These are phyloP conservation scores for Conus canariensis DNA, from an alignment of 2,888 invertebrate genomes.

Conservation along the genomic window DNA sequence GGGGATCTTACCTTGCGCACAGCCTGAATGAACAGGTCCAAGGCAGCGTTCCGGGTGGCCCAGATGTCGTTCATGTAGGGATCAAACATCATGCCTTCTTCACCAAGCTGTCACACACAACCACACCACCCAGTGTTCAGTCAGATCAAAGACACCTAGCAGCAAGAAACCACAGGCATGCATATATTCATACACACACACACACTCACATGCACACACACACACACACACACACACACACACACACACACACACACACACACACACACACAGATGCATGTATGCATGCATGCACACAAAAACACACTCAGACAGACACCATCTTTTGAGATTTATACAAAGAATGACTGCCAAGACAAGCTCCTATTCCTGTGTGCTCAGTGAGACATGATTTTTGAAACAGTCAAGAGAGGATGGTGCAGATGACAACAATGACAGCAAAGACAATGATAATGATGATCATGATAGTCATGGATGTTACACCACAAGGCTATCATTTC, in stretches of 20 bases:
- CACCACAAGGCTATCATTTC: too few species aligned
- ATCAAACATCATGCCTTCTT: conserved; percentile 73
- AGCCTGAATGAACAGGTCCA: conserved; percentile 75
- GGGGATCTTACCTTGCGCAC: conserved; percentile 70
- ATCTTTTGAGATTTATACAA: neutral
- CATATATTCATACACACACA: neutral
- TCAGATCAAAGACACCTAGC: too few species aligned
- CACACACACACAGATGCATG: neutral
- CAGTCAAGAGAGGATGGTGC: too few species aligned
- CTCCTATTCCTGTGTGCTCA: too few species aligned
- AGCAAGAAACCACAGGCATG: neutral
- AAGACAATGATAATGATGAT: too few species aligned
- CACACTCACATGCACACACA: neutral
- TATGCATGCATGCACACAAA: neutral
- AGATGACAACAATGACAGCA: too few species aligned
- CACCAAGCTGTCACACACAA: conserved; percentile 56
- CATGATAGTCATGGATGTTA: too few species aligned
- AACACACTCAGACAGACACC: neutral
- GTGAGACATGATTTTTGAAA: too few species aligned
- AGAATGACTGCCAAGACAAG: too few species aligned
- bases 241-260: neutral
- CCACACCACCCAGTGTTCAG: neutral
- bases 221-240: neutral
- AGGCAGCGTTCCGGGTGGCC: conserved; percentile 69
- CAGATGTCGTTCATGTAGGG: conserved; percentile 75